A percentile compares a stretch with the other conserved stretches of the same genome.
These are phyloP conservation scores for Latrodectus geometricus DNA, from an alignment of 1,140 invertebrate species.

Conservation along the genomic window DNA sequence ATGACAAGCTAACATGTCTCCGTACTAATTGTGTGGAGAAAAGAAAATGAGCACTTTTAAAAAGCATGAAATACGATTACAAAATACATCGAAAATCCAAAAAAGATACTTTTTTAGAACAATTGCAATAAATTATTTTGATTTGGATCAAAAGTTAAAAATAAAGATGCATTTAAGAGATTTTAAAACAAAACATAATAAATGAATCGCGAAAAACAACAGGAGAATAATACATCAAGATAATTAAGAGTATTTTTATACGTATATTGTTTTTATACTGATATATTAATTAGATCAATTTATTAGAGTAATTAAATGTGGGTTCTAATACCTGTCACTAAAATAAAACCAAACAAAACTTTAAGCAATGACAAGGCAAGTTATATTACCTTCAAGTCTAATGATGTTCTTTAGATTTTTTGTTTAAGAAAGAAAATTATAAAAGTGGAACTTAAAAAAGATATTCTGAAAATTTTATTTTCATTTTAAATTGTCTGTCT, in stretches of 20 bases:
- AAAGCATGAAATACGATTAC: too few species aligned
- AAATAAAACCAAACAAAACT: too few species aligned
- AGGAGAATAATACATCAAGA: constrained; percentile 16
- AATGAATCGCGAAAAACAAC: not conserved
- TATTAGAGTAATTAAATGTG: constrained; percentile 18
- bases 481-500: too few species aligned
- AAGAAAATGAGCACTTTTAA: too few species aligned
- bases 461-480: too few species aligned
- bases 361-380: too few species aligned
- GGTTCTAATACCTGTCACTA: not conserved
- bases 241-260: constrained; percentile 24
- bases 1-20: too few species aligned
- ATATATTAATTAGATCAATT: constrained; percentile 31
- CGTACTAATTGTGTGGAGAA: too few species aligned
- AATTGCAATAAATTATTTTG: not conserved
- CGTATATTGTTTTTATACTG: not conserved
- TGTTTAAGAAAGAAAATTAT: too few species aligned
- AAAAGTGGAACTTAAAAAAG: too few species aligned
- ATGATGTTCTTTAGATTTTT: too few species aligned
- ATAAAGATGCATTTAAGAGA: not conserved
- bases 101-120: not conserved
- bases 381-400: too few species aligned
- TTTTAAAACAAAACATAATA: not conserved
- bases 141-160: not conserved
- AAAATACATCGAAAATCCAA: not conserved